phyloP scores from a whole-genome alignment of 2,797 vertebrate species.

The Lacerta bilineata region DNA sequence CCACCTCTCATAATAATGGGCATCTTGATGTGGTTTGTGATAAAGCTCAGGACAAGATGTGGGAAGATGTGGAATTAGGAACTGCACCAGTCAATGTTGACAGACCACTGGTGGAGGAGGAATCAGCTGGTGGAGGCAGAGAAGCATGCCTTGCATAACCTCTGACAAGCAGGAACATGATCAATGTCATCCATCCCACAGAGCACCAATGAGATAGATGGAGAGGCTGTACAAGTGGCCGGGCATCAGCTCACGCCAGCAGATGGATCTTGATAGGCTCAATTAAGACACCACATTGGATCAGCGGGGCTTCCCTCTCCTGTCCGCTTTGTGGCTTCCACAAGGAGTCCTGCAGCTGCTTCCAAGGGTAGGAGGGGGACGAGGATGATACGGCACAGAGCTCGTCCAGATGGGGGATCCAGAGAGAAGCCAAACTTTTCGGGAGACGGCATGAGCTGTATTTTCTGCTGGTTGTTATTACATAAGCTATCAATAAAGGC shows the following conservation, averaged over 20 bases:
- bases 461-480: slow-evolving; percentile 20
- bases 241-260: neutral
- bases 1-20: neutral
- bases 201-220: too few species aligned
- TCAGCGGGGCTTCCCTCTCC: neutral
- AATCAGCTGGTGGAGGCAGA: neutral
- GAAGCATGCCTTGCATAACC: neutral
- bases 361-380: neutral
- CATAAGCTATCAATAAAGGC: slow-evolving; percentile 30
- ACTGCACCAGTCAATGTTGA: too few species aligned
- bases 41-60: neutral
- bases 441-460: neutral
- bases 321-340: neutral
- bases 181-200: neutral
- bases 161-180: neutral
- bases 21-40: neutral
- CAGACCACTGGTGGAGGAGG: too few species aligned
- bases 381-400: neutral
- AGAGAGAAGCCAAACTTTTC: neutral
- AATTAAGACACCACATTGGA: neutral
- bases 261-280: slow-evolving; percentile 7
- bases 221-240: neutral
- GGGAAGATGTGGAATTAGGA: too few species aligned
- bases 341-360: neutral
- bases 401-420: neutral